Conservation (phyloP, 1,140 invertebrate species). For the Drosophila pandora region DNA sequence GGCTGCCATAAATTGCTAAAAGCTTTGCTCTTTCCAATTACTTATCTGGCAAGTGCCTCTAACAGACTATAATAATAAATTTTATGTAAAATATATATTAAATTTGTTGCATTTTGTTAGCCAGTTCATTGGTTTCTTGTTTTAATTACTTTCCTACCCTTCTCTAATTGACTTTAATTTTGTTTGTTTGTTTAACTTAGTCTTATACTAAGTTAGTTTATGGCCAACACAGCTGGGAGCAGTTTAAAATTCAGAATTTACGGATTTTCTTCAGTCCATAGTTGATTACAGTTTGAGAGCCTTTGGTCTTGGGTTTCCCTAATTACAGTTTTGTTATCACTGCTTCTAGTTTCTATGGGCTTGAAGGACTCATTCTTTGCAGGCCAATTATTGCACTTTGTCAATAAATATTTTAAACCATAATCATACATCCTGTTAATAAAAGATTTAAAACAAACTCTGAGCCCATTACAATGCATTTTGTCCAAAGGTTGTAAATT, state of each 20-base stretch:
- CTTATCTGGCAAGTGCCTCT: slow-evolving; percentile 12
- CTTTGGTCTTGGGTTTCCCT: background rate
- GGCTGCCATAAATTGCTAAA: slow-evolving; percentile 49
- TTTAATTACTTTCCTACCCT: slow-evolving; percentile 42
- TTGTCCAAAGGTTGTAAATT: background rate
- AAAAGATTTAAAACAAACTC: background rate
- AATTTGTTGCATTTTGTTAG: no score
- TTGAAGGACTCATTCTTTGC: no score
- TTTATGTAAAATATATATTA: background rate
- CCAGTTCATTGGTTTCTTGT: slow-evolving; percentile 10
- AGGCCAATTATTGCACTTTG: background rate
- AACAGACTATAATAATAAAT: background rate
- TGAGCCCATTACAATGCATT: no score
- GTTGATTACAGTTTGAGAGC: slow-evolving; percentile 37
- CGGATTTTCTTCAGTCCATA: slow-evolving; percentile 4
- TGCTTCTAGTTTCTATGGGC: background rate
- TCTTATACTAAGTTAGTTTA: slow-evolving; percentile 9
- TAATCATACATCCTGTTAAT: background rate
- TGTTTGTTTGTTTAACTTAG: slow-evolving; percentile 1
- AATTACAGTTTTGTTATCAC: slow-evolving; percentile 26
- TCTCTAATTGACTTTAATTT: slow-evolving; percentile 50
- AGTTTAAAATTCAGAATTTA: slow-evolving; percentile 39
- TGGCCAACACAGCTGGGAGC: slow-evolving; percentile 9
- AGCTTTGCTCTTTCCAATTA: slow-evolving; percentile 25
- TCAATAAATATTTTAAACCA: background rate